Conservation (phyloP, 2,888 invertebrate genomes). For the Sesia bembeciformis region DNA sequence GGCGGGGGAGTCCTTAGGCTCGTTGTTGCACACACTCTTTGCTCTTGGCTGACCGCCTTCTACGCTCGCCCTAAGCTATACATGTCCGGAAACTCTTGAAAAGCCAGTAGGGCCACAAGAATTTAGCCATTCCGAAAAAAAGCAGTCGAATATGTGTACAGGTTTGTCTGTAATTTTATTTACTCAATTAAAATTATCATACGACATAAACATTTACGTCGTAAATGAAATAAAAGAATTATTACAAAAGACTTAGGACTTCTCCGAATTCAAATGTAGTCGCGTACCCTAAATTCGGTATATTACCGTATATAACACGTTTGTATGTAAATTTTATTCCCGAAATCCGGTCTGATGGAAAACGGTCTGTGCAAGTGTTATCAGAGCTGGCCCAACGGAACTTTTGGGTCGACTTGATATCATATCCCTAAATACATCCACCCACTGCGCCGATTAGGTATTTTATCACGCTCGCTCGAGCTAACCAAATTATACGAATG, state of each 20-base stretch:
- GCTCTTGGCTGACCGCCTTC: no score
- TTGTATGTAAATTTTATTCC: constrained; percentile 66
- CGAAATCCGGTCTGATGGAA: constrained; percentile 59
- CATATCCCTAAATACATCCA: constrained; percentile 27
- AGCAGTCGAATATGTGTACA: no score
- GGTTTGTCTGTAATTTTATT: no score
- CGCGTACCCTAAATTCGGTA: constrained; percentile 37
- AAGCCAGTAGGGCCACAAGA: no score
- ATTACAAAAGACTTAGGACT: constrained; percentile 7
- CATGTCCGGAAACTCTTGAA: no score
- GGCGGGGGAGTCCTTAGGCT: no score
- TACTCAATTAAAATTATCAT: no score
- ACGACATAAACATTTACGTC: no score
- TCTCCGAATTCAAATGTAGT: constrained; percentile 23
- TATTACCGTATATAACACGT: constrained; percentile 56
- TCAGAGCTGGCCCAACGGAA: constrained; percentile 39
- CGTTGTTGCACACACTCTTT: no score
- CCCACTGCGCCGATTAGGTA: constrained; percentile 36
- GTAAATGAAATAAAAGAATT: no score
- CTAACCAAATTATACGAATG: constrained; percentile 30
- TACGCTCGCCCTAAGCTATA: no score
- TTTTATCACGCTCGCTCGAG: constrained; percentile 16
- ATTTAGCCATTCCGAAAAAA: no score
- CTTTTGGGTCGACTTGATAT: constrained; percentile 66
- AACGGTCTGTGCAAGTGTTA: constrained; percentile 50